Evolutionary conservation across 2,888 invertebrate genomes (phyloP).

Genomic region (Ennomos erosarius): DNA sequence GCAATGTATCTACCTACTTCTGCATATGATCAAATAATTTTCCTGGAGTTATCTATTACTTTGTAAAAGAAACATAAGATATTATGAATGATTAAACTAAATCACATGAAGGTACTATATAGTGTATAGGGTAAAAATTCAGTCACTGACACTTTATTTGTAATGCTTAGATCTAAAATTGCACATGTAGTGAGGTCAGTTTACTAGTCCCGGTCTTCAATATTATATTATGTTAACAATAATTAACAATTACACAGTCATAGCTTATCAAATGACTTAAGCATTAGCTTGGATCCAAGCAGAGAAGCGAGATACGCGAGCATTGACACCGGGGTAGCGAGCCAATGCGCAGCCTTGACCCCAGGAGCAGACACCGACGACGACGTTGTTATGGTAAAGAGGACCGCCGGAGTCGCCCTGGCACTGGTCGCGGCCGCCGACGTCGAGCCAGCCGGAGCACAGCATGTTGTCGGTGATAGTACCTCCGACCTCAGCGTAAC

Average conservation of each 20-base stretch:
- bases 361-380: conserved; percentile 51
- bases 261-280: not conserved
- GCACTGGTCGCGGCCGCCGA: conserved; percentile 69
- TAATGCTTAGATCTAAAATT: too few species aligned
- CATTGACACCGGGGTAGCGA: conserved; percentile 9
- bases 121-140: not conserved
- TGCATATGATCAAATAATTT: too few species aligned
- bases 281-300: conserved; percentile 13
- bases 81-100: too few species aligned
- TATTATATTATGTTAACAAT: not conserved
- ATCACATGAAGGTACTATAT: too few species aligned
- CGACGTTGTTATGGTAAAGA: conserved; percentile 50
- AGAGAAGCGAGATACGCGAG: conserved; percentile 7
- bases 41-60: too few species aligned
- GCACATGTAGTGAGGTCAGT: too few species aligned
- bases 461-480: conserved; percentile 55
- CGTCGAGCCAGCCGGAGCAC: conserved; percentile 63
- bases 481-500: conserved; percentile 39
- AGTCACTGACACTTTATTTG: too few species aligned
- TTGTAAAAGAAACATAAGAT: too few species aligned
- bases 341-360: conserved; percentile 36
- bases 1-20: too few species aligned
- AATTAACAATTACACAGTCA: too few species aligned
- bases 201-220: too few species aligned
- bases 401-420: conserved; percentile 67